These are phyloP conservation scores for Ophraella communa DNA, from an alignment of 2,888 invertebrate species.

Conservation along the genomic window DNA sequence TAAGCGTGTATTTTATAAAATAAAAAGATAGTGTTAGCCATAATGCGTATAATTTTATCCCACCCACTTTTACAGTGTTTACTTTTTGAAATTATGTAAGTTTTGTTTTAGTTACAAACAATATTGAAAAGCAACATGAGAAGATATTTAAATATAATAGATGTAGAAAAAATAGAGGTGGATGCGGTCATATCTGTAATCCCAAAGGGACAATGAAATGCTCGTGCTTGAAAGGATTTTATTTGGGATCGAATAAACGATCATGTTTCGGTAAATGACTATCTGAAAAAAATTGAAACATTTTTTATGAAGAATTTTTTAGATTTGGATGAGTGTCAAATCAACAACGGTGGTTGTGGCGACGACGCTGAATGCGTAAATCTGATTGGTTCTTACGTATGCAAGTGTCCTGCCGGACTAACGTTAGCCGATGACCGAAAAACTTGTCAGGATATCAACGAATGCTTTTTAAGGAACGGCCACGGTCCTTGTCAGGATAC, in stretches of 20 bases:
- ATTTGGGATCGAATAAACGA: conserved; percentile 52
- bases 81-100: too few relatives aligned
- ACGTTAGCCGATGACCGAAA: conserved; percentile 54
- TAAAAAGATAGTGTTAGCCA: too few relatives aligned
- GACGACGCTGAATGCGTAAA: conserved; percentile 65
- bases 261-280: conserved; percentile 58
- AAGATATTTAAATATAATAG: conserved; percentile 1
- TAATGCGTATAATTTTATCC: too few relatives aligned
- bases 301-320: conserved; percentile 28
- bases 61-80: too few relatives aligned
- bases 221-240: conserved; percentile 61
- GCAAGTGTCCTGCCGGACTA: conserved; percentile 64
- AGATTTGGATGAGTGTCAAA: conserved; percentile 68
- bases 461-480: conserved; percentile 68
- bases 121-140: not conserved
- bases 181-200: conserved; percentile 61
- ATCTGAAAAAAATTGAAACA: too few relatives aligned
- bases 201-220: conserved; percentile 57
- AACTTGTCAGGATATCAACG: conserved; percentile 65
- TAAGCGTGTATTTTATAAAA: too few relatives aligned
- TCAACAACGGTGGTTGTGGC: conserved; percentile 65
- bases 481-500: conserved; percentile 71
- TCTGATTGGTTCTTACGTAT: conserved; percentile 64
- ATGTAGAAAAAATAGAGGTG: conserved; percentile 54
- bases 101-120: not conserved